Base-by-base conservation (phyloP, 1,140 invertebrate species). In the Asobara japonica region DNA sequence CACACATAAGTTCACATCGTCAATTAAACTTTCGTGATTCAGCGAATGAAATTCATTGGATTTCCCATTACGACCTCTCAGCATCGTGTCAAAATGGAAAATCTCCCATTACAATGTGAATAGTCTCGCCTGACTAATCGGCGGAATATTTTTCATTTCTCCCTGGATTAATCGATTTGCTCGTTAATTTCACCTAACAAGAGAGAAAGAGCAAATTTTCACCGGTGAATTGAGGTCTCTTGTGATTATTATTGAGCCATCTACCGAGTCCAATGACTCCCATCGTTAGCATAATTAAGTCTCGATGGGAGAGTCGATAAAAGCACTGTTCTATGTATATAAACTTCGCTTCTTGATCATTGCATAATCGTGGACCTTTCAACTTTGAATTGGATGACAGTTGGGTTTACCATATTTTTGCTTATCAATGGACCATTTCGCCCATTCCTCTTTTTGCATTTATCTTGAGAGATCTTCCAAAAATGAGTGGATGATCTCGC, bases 271-370 rank as follows among this genome's bases (percentile, higher is more conserved):
- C 6, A 65, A 65, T 69, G 60, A 51, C 20, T 27, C n/a, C 18
- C 30, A 30, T 74, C 72, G 36, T 69, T 71, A 71, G 48, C 64
- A 71, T 74, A 71, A 74, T 74, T 69, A 65, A 62, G 51, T 30
- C 27, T 67, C 68, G 29, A 70, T 74, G 60, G 67, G 66, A 61
- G 13, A 48, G 62, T 48, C 48, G 51, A 74, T 74, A 71, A 71
- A 67, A 22, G 64, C 65, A 29, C 29, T 67, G 65, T 18, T 29
- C 38, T 48, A 25, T 51, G 16, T 33, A 45, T 41, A 11, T 27
- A 18, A 18, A 56, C 22, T 56, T 56, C 13, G 25, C 13, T 56
- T 18, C 3, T 25, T 27, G 13, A 25, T 25, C 16, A n/a, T 29
- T 48, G 20, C 25, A 11, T 67, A 48, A 67, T 67, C 65, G 65